These are phyloP conservation scores for Arenicola marina DNA, from an alignment of 2,888 invertebrate species.

Conservation along the genomic window DNA sequence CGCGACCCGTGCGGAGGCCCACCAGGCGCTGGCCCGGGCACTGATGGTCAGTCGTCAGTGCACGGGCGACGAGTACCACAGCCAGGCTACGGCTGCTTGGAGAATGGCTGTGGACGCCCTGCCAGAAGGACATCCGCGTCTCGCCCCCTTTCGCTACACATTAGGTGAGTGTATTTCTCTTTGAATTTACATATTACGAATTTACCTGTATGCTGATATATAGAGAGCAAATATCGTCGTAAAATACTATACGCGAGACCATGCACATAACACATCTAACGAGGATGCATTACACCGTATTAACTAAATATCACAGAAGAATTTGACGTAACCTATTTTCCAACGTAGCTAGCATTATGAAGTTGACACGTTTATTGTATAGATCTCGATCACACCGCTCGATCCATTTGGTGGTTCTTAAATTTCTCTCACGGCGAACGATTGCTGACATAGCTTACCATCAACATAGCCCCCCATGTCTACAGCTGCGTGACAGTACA, in stretches of 20 bases:
- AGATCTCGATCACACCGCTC: background rate
- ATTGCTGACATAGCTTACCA: too few species aligned
- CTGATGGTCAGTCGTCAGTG: constrained; percentile 43
- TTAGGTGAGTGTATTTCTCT: constrained; percentile 37
- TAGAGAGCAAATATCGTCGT: too few species aligned
- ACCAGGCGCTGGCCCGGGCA: constrained; percentile 47
- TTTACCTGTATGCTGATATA: background rate
- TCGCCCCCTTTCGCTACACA: constrained; percentile 47
- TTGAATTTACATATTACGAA: background rate
- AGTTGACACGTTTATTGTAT: background rate
- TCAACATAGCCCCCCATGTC: too few species aligned
- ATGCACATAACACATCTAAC: too few species aligned
- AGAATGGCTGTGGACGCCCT: constrained; percentile 43
- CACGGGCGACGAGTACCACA: constrained; percentile 42
- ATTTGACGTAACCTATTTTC: too few species aligned
- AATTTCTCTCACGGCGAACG: too few species aligned
- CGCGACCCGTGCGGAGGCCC: constrained; percentile 44
- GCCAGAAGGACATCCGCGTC: constrained; percentile 36
- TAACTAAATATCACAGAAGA: too few species aligned
- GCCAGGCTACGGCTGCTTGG: constrained; percentile 46
- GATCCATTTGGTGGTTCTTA: too few species aligned
- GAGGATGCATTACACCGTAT: too few species aligned
- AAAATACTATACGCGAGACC: too few species aligned
- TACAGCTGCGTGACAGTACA: too few species aligned
- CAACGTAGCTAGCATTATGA: background rate